Evolutionary conservation across 1,140 invertebrate genomes (phyloP), one percentile per base, ranked within the genome.

Genomic region (Pseudomyrmex concolor): DNA sequence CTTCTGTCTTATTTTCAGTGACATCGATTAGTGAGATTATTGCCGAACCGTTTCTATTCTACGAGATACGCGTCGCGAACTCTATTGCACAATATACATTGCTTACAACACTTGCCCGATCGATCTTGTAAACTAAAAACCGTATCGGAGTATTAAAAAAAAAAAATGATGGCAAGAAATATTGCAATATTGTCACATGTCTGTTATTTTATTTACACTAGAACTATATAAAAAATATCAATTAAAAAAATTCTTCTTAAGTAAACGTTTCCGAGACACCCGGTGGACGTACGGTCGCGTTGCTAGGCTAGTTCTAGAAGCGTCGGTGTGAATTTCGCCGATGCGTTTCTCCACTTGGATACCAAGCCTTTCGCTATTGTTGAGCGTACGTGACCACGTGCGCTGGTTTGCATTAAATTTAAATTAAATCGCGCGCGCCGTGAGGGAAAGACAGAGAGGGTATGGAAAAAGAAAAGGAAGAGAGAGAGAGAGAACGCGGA

Each of bases 341-440:
- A 80, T 80, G 76, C 76, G 76, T 80, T 71, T 80, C 76, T 80
- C 54, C 8, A 80, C 66, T 70, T 50, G 76, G 66, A 71, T 59
- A 70, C 54, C 62, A 55, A 70, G 76, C 54, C 54, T 71, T 17
- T 80, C 76, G 66, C 76, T 54, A 71, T 80, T 80, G 62, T 83
- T 66, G 71, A 77, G 51, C 51, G 81, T 83, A 74, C 80, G 60
- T 76, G 57, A 83, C 71, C 71, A 76, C 70, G 80, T 76, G 81
- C 60, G 71, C 80, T 12, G 22, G 67, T 34, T 74, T 59, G 80
- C 71, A 76, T 59, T 77, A 76, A 66, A 76, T 50, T 76, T 77
- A 74, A 76, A 83, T 83, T 77, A 64, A 83, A 83, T 77, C 34
- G 80, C 71, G 60, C 73, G 81, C 64, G 34, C 51, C 57, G 60